Base-by-base conservation (phyloP, 1,140 invertebrate genomes). In the Metopolophium dirhodum region DNA sequence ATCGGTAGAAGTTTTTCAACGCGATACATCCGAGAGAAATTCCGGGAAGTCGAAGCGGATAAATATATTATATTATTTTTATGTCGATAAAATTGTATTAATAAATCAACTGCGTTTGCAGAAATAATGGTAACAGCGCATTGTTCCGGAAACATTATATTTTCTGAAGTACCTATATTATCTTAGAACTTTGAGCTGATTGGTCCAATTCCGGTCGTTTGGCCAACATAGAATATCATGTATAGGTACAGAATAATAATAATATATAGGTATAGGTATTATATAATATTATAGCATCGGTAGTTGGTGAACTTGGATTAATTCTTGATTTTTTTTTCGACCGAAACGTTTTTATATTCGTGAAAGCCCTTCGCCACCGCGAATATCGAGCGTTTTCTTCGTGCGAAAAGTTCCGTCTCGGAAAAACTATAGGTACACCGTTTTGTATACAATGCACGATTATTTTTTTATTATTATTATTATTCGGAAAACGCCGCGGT, bases 391-490 rank as follows among this genome's bases (percentile, higher is more conserved):
- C 61, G 14, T 77, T 77, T 77, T 77, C n/a, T 77, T 41, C 35
- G 35, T n/a, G 20, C 82, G 37, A 37, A 83, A 83, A 83, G 22
- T 37, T 41, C 35, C n/a, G 22, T 35, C 35, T 41, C 35, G 82
- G 82, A 9, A 83, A 83, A 37, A 54, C 51, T 54, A 23, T 54
- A 51, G 9, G 35, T 82, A 61, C 11, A 77, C 61, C 14, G n/a
- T 77, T 77, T 77, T 77, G 61, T 77, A 77, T 35, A 77, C 61
- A 77, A 77, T 77, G 61, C 61, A 77, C 61, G 61, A 77, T 77
- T 77, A 77, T 77, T 18, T 77, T 68, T n/a, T 68, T 68, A 61
- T 68, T 68, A 4, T 68, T 68, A 68, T 68, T 77, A 77, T 77
- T 77, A 77, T 77, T 85, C 23, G 22, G 41, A 45, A 45, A 85